A percentile compares a stretch with the other conserved stretches of the same genome.
These are phyloP conservation scores for Pyrgilauda ruficollis DNA, from an alignment of 2,113 vertebrate species.

Conservation along the genomic window DNA sequence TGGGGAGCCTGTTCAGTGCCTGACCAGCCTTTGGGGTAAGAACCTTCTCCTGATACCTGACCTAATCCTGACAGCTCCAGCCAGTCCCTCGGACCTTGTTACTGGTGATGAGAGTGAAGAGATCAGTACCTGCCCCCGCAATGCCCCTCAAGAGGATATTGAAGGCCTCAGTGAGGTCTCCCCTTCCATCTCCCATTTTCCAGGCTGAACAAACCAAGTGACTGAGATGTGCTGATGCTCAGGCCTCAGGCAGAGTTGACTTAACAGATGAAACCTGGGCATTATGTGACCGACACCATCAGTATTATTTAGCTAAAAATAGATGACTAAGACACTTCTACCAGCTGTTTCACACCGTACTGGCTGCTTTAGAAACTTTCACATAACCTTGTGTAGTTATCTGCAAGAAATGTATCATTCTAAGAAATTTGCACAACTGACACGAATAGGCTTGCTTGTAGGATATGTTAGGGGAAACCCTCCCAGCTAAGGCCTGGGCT, in stretches of 20 bases:
- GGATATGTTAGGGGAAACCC: background rate
- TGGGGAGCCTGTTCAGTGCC: background rate
- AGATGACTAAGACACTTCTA: background rate
- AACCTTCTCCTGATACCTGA: background rate
- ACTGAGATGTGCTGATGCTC: background rate
- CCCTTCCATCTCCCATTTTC: background rate
- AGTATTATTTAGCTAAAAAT: background rate
- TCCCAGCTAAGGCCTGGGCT: background rate
- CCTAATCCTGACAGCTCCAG: no score
- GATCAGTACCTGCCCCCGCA: background rate
- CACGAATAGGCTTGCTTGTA: background rate
- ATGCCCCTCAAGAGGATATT: background rate
- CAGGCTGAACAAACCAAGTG: background rate
- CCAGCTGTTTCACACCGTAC: background rate
- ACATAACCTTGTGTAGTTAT: background rate
- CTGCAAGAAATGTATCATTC: background rate
- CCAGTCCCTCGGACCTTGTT: rapidly evolving
- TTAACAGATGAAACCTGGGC: background rate
- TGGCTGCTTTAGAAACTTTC: background rate
- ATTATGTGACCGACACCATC: background rate
- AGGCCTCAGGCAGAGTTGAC: background rate
- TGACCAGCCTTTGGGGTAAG: background rate
- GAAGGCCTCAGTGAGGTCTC: background rate
- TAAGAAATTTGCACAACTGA: background rate
- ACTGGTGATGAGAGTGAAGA: background rate